A percentile compares a stretch with the other conserved stretches of the same genome.
Evolutionary conservation across 2,113 vertebrate genomes (phyloP).

Genomic region (Loxodonta africana): DNA sequence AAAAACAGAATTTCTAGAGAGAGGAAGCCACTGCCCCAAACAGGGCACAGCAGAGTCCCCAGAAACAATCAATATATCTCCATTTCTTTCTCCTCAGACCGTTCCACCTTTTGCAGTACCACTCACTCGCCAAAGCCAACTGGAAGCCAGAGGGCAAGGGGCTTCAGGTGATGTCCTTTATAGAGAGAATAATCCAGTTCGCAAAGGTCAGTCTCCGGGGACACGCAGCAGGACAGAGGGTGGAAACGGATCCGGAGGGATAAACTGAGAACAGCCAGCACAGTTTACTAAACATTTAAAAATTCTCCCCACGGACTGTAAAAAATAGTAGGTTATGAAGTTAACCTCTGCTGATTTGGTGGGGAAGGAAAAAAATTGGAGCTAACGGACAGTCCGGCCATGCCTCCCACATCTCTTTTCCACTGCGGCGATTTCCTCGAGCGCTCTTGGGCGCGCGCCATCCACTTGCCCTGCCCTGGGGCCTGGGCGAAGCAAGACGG

Average conservation of each 20-base stretch:
- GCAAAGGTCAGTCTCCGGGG: not conserved
- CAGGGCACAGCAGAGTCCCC: not conserved
- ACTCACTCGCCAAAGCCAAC: not conserved
- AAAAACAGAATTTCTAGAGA: not conserved
- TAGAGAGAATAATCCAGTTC: not conserved
- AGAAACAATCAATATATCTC: not conserved
- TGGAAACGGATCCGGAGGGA: not conserved
- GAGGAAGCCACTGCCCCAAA: not conserved
- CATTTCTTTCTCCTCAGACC: not conserved
- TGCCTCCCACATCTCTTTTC: not conserved
- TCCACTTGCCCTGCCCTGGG: accelerated
- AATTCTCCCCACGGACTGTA: not conserved
- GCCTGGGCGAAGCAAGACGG: accelerated
- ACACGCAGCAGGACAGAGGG: not conserved
- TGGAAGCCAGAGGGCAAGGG: not conserved
- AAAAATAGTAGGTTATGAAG: not conserved
- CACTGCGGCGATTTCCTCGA: accelerated
- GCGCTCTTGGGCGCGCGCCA: not conserved
- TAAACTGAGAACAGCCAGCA: not conserved
- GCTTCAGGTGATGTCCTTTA: not conserved
- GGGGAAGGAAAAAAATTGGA: not conserved
- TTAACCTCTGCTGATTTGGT: not conserved
- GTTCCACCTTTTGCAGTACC: no score
- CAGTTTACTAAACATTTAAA: not conserved
- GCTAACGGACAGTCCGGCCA: not conserved